Evolutionary conservation across 2,888 invertebrate genomes (phyloP), one percentile per base, ranked within the genome.

Genomic region (Celastrina argiolus): DNA sequence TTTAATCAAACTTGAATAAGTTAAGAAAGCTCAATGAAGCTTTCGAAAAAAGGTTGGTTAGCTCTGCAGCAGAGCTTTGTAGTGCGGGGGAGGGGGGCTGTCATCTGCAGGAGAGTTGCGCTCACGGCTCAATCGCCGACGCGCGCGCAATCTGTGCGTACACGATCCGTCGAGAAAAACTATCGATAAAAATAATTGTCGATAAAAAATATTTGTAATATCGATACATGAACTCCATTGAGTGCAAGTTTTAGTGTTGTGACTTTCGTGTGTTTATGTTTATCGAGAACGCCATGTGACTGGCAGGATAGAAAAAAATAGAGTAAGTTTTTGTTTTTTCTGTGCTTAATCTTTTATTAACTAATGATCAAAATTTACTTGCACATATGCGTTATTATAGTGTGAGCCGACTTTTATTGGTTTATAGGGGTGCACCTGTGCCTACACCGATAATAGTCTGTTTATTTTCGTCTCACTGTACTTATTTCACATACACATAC

Each of bases 141-240:
- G 83, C 85, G 87, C 87, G 83, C 83, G 85, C 85, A 80, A 69
- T 72, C 69, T 65, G 63, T 64, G 51, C 75, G 79, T 70, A 80
- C 80, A 79, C 69, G 65, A 51, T 18, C 22, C 63, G 18, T 63
- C 66, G 69, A 65, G 64, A 63, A 36, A 56, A 66, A 63, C 72
- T 70, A 70, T 71, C 71, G 77, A 76, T 73, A 75, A 73, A 64
- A 56, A 61, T 26, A 65, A 66, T 64, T 65, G 45, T 67, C 51
- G 68, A 70, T 74, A 66, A 65, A 69, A 39, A n/a, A 58, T 28
- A 58, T 58, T 58, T 31, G 1, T 22, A 26, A 22, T 56, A 36
- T 36, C 36, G 41, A 14, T 41, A 5, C 45, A 18, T 18, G 10
- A 45, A 51, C 51, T 26, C 5, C 18, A 2, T 4, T 12, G 51